Evolutionary conservation across 1,140 invertebrate species (phyloP).

Genomic region (Drosophila obscura): DNA sequence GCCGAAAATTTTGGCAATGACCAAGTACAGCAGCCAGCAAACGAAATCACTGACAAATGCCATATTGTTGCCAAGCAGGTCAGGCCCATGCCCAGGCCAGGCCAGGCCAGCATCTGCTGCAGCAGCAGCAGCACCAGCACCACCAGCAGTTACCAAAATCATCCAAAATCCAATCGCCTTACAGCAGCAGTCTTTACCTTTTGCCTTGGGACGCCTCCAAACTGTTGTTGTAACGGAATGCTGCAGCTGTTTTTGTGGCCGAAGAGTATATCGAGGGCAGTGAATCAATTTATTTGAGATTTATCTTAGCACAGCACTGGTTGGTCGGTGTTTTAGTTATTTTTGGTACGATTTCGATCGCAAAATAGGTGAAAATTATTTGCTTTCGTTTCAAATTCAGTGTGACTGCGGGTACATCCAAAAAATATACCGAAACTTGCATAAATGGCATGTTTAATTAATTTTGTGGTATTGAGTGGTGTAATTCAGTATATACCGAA

Average conservation of each 20-base stretch:
- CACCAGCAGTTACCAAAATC: conserved; percentile 12
- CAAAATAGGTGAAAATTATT: conserved; percentile 5
- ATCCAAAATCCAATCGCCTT: conserved; percentile 23
- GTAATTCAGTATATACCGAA: too few species aligned
- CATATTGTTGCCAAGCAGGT: conserved; percentile 66
- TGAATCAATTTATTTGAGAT: too few species aligned
- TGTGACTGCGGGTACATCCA: neutral
- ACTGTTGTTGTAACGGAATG: conserved; percentile 1
- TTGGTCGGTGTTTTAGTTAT: neutral
- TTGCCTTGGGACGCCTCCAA: conserved; percentile 23
- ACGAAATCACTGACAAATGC: conserved; percentile 59
- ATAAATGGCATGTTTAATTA: neutral
- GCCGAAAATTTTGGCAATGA: conserved; percentile 71
- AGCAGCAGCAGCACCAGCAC: neutral
- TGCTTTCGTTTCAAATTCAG: conserved; percentile 3
- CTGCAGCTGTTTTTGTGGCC: conserved; percentile 17
- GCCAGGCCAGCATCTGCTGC: conserved; percentile 20
- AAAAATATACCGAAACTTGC: too few species aligned
- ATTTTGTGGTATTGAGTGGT: too few species aligned
- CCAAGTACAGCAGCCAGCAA: conserved; percentile 65
- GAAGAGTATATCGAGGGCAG: neutral
- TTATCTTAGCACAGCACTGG: neutral
- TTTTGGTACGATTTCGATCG: conserved; percentile 16
- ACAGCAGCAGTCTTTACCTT: conserved; percentile 36
- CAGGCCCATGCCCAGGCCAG: conserved; percentile 6